Percentiles rank a stretch among this genome's conserved stretches.
phyloP scores from a whole-genome alignment of 2,113 vertebrate species.

The Vicugna pacos region DNA sequence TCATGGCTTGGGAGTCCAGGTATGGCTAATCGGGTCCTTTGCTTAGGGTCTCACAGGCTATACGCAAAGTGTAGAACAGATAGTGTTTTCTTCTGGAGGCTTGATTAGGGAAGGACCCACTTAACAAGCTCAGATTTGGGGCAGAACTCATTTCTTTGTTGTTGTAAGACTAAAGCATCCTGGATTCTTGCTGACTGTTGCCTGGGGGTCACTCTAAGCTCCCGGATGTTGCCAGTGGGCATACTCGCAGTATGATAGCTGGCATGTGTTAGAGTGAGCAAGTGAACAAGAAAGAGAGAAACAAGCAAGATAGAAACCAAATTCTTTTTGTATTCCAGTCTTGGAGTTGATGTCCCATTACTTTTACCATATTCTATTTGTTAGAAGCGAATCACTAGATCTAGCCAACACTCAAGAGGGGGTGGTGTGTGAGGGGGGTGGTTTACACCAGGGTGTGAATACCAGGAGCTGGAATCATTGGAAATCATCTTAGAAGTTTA shows the following conservation, averaged over 20 bases:
- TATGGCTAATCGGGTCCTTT: background rate
- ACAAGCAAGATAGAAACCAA: background rate
- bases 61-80: background rate
- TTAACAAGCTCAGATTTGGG: background rate
- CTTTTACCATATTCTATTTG: background rate
- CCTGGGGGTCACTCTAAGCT: background rate
- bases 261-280: background rate
- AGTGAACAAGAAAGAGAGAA: background rate
- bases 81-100: background rate
- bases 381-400: background rate
- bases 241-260: background rate
- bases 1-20: background rate
- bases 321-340: background rate
- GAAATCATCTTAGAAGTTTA: background rate
- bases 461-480: background rate
- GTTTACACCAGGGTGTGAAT: background rate
- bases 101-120: background rate
- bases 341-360: background rate
- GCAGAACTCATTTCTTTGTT: background rate
- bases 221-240: background rate
- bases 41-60: background rate
- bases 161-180: background rate
- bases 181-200: background rate
- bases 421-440: too few relatives aligned
- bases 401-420: background rate